Percentiles rank a stretch among this genome's conserved stretches.
These are phyloP conservation scores for Chymomyza amoena DNA, from an alignment of 2,888 invertebrate genomes.

Conservation along the genomic window DNA sequence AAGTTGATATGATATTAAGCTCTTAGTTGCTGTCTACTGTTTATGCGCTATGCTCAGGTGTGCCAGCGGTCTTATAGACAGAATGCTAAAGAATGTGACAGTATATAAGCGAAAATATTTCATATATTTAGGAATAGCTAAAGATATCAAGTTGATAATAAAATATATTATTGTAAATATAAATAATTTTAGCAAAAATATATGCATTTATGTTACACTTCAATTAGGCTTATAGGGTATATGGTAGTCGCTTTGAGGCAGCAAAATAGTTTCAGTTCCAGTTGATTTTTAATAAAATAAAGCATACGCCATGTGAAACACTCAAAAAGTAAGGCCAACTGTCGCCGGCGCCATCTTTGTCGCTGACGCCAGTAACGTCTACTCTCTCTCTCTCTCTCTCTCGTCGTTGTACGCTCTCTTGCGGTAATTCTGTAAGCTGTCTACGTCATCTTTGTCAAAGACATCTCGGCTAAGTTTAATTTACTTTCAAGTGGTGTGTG, in stretches of 20 bases:
- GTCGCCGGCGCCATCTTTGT: conserved; percentile 55
- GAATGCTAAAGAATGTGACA: too few relatives aligned
- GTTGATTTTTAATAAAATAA: conserved; percentile 34
- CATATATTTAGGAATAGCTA: too few relatives aligned
- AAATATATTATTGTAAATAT: too few relatives aligned
- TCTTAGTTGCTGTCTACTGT: neutral
- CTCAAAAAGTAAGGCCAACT: conserved; percentile 28
- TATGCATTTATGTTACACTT: too few relatives aligned
- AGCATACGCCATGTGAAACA: conserved; percentile 61
- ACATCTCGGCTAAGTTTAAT: conserved; percentile 47
- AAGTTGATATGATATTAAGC: neutral
- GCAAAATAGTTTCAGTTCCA: too few relatives aligned
- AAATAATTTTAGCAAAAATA: too few relatives aligned
- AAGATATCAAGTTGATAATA: too few relatives aligned
- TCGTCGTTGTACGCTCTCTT: neutral
- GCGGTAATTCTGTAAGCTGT: neutral
- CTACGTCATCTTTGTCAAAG: neutral
- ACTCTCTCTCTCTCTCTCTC: neutral
- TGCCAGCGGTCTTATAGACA: too few relatives aligned
- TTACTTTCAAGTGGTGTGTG: conserved; percentile 51
- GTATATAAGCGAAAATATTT: too few relatives aligned
- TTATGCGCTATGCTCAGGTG: neutral
- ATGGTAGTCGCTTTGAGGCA: too few relatives aligned
- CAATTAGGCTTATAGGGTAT: too few relatives aligned
- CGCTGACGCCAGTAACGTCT: neutral